Conservation (phyloP, 2,113 vertebrate species). For the Callospermophilus lateralis region DNA sequence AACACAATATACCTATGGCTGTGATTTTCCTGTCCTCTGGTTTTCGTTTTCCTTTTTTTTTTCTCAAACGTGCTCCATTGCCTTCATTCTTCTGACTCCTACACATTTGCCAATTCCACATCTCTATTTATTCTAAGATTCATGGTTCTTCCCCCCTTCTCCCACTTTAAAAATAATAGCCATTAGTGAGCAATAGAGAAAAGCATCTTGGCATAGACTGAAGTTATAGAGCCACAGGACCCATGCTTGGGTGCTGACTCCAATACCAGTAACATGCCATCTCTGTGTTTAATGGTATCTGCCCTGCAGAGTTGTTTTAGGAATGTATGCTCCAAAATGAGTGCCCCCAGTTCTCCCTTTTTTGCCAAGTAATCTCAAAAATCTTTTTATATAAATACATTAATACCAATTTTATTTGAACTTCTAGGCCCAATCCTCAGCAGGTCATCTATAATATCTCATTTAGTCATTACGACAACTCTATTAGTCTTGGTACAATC, state of each 20-base stretch:
- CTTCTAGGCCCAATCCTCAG: neutral
- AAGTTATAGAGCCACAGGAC: neutral
- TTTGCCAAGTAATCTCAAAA: neutral
- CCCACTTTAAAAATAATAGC: neutral
- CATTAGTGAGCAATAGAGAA: neutral
- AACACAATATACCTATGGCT: neutral
- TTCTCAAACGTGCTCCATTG: neutral
- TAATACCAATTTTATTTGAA: neutral
- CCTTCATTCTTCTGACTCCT: slow-evolving; percentile 30
- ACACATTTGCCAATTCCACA: neutral
- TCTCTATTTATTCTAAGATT: slow-evolving; percentile 40
- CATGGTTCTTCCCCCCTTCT: neutral
- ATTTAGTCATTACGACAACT: neutral
- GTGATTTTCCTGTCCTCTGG: neutral
- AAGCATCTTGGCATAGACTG: neutral
- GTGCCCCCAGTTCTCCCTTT: neutral
- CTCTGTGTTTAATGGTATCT: neutral
- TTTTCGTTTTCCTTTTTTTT: neutral
- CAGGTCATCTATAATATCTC: neutral
- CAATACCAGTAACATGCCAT: neutral
- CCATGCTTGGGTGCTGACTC: neutral
- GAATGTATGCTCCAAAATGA: neutral
- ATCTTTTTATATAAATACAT: neutral
- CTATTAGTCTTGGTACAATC: neutral
- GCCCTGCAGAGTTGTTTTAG: neutral